These are phyloP conservation scores for Stegastes partitus DNA, from an alignment of 2,113 vertebrate genomes.

Conservation along the genomic window DNA sequence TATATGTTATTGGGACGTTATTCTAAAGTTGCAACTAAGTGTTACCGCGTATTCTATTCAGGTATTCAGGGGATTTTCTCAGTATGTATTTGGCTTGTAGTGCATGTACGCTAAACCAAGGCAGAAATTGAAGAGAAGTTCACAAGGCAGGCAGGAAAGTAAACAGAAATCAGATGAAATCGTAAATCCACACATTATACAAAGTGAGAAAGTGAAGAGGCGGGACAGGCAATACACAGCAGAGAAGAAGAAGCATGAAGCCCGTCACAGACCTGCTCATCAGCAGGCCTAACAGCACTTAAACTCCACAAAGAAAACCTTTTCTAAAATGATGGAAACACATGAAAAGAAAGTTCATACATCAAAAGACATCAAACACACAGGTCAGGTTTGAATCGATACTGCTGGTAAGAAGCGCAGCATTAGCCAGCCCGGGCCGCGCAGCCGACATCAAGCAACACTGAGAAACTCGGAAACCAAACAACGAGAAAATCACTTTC, in stretches of 20 bases:
- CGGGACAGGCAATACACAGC: neutral
- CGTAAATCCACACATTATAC: neutral
- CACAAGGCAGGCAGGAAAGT: too few relatives aligned
- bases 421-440: neutral
- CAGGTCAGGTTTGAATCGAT: slow-evolving; percentile 26
- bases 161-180: too few relatives aligned
- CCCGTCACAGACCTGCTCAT: neutral
- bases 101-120: too few relatives aligned
- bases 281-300: neutral
- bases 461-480: slow-evolving; percentile 17
- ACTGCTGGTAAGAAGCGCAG: neutral
- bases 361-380: slow-evolving; percentile 23
- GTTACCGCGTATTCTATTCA: too few relatives aligned
- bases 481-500: slow-evolving; percentile 28
- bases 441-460: neutral
- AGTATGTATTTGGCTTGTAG: too few relatives aligned
- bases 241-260: neutral
- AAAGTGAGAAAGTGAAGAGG: neutral
- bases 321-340: slow-evolving; percentile 19
- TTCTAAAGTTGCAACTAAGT: too few relatives aligned
- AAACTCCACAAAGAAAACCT: neutral
- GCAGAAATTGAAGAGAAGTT: too few relatives aligned
- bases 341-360: slow-evolving; percentile 12
- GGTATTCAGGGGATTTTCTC: too few relatives aligned
- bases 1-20: too few relatives aligned